Conservation (phyloP, 2,113 vertebrate species). For the Isichthys henryi region DNA sequence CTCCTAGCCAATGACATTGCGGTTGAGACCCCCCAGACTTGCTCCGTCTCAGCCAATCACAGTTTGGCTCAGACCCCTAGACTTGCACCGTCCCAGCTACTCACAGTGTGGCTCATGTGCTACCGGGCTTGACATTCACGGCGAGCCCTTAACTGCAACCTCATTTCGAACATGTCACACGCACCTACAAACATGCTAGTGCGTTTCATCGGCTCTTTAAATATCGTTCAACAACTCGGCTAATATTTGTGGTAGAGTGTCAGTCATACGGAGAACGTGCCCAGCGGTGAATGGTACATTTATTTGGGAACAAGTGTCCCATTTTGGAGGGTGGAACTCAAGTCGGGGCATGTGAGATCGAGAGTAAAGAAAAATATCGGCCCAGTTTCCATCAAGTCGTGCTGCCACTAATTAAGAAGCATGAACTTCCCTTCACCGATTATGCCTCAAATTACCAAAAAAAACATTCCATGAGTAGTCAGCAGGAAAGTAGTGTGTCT, state of each 20-base stretch:
- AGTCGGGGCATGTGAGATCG: neutral
- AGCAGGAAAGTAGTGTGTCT: neutral
- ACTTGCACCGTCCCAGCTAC: neutral
- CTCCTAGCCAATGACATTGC: neutral
- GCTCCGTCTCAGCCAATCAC: neutral
- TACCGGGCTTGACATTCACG: neutral
- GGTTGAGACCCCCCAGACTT: neutral
- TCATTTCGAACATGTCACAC: neutral
- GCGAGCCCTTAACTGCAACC: neutral
- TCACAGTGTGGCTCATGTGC: neutral
- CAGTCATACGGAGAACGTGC: neutral
- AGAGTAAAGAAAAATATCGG: neutral
- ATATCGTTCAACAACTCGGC: neutral
- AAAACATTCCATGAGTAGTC: neutral
- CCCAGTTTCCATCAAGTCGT: neutral
- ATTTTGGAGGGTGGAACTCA: neutral
- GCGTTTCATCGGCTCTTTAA: neutral
- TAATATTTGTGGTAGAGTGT: neutral
- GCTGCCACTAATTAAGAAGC: neutral
- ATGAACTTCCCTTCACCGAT: neutral
- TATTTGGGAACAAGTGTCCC: neutral
- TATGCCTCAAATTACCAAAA: neutral
- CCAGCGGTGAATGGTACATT: neutral
- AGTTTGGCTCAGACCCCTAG: neutral
- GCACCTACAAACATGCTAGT: neutral